Base-by-base conservation (phyloP, 1,140 invertebrate species). In the Drosophila novamexicana region DNA sequence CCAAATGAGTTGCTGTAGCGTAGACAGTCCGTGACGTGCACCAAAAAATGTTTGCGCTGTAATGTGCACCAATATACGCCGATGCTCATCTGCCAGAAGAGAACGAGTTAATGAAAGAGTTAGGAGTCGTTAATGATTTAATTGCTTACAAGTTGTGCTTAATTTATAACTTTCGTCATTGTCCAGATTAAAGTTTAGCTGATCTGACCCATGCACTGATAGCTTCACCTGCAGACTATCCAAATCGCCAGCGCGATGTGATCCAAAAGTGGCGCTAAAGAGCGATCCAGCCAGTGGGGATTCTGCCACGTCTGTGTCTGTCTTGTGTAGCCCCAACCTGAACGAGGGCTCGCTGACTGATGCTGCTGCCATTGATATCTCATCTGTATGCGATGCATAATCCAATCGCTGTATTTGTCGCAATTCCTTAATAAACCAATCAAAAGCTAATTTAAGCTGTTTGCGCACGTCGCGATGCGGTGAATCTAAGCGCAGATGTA, bases 1-100 rank as follows among this genome's bases (percentile, higher is more conserved):
- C 96, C 96, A 96, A 9, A 97, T 95, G 42, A 97, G 91, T 82
- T 97, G 97, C 6, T 94, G 94, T 0, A 98, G 92, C 0, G 96
- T 97, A 85, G 97, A 96, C 8, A 97, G 92, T 0, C 95, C 97
- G 75, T 97, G 96, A 1, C 96, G 94, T 0, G 95, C 95, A 0
- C 97, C 97, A 78, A 96, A 96, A 90, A 95, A 97, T 0, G 95
- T 96, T 8, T 94, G 94, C 0, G 95, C 96, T 0, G 84, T 93
- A 45, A 97, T 95, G 22, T 94, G 94, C 0, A 94, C 95, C 6
- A 94, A 93, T 0, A 96, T 62, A 1, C 93, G 77, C 12, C 93
- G 92, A 12, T 93, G 92, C 34, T 93, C 93, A 36, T 93, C 93
- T 73, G 39, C 4, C 1, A 7, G 8, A 9, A 53, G 5, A 18